Conservation (phyloP, 2,888 invertebrate species). For the Daptonema setosum region DNA sequence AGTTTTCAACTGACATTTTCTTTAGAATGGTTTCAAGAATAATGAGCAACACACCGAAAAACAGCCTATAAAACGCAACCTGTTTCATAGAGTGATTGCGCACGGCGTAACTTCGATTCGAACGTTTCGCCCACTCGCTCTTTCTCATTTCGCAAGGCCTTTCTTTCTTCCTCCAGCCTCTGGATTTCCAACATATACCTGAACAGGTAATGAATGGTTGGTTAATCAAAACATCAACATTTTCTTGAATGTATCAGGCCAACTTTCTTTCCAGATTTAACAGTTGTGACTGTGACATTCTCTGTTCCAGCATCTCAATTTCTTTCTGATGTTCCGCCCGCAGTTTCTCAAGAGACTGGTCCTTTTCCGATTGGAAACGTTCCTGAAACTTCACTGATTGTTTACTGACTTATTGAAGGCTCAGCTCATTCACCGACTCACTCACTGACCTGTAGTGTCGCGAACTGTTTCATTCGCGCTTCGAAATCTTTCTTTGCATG, state of each 20-base stretch:
- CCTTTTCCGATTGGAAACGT: neutral
- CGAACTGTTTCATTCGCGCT: conserved; percentile 33
- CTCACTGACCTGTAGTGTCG: conserved; percentile 20
- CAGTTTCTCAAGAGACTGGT: conserved; percentile 16
- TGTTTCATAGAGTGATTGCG: conserved; percentile 23
- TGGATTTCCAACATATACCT: conserved; percentile 27
- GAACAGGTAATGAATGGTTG: neutral
- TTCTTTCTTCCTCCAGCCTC: conserved; percentile 25
- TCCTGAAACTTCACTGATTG: neutral
- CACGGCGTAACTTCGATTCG: conserved; percentile 24
- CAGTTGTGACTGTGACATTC: conserved; percentile 23
- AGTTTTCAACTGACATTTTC: too few species aligned
- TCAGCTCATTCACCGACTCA: too few species aligned
- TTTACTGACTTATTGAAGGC: neutral
- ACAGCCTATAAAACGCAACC: too few species aligned
- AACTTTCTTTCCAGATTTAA: conserved; percentile 27
- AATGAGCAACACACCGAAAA: too few species aligned
- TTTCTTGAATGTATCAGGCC: neutral
- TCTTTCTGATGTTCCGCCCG: conserved; percentile 27
- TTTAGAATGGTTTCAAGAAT: too few species aligned
- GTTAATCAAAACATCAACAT: neutral
- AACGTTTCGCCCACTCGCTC: conserved; percentile 27
- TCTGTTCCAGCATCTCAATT: conserved; percentile 22
- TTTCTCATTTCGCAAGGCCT: conserved; percentile 21
- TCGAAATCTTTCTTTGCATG: conserved; percentile 30